Conservation (phyloP, 2,113 vertebrate species). For the Piliocolobus tephrosceles region DNA sequence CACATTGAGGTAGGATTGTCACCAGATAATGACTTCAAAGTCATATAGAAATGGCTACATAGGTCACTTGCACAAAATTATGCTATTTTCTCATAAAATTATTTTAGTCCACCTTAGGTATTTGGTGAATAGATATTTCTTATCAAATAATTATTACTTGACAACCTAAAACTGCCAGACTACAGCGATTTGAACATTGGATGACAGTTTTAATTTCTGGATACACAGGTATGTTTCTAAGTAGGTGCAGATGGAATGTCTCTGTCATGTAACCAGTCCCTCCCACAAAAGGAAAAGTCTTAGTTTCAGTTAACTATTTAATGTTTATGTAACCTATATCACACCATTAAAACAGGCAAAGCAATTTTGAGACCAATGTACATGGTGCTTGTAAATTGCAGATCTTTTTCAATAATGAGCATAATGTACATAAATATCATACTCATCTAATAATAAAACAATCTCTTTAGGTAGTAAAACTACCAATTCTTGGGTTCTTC, state of each 20-base stretch:
- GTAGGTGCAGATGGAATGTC: neutral
- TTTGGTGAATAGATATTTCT: slow-evolving; percentile 28
- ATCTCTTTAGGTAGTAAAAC: neutral
- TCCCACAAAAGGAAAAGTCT: neutral
- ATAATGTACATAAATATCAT: neutral
- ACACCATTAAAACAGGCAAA: neutral
- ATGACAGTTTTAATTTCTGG: slow-evolving; percentile 1
- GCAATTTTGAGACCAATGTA: neutral
- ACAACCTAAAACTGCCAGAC: slow-evolving; percentile 11
- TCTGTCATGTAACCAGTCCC: neutral
- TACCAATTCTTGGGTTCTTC: neutral
- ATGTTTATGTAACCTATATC: neutral
- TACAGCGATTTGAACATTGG: neutral
- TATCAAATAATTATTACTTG: slow-evolving; percentile 34
- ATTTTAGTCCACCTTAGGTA: neutral
- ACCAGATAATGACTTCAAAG: neutral
- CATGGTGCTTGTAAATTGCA: neutral
- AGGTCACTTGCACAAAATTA: neutral
- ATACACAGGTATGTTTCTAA: neutral
- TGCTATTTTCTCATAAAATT: neutral
- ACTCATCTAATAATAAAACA: neutral
- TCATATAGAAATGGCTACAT: neutral
- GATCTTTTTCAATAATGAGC: neutral
- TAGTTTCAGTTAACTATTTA: neutral
- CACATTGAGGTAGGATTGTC: neutral